Conservation (phyloP, 1,140 invertebrate genomes). For the Rhopalosiphum padi region DNA sequence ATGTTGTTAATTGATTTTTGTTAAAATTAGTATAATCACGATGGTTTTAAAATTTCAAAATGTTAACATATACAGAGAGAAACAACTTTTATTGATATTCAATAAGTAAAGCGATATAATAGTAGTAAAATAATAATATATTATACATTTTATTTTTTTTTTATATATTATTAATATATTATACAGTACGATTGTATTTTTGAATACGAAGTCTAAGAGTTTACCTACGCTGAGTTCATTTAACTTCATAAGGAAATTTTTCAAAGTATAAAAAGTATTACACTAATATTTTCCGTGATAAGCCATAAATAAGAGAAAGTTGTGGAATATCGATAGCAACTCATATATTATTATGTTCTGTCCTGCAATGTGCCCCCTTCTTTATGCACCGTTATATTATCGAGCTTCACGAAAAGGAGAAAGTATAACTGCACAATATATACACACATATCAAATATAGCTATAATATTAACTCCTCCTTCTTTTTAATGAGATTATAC, state of each 20-base stretch:
- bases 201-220: background rate
- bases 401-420: conserved; percentile 23
- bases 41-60: no score
- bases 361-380: background rate
- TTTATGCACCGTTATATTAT: background rate
- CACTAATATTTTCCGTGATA: background rate
- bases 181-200: no score
- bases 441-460: background rate
- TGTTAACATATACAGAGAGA: no score
- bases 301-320: conserved; percentile 20
- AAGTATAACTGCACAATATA: conserved; percentile 9
- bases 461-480: background rate
- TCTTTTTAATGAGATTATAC: background rate
- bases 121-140: no score
- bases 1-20: no score
- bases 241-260: background rate
- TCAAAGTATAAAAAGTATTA: conserved; percentile 25
- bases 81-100: no score
- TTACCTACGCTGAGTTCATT: background rate
- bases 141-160: no score
- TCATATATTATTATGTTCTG: background rate
- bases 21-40: no score
- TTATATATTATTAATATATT: no score
- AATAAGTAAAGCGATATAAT: no score
- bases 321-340: background rate